phyloP scores from a whole-genome alignment of 1,140 invertebrate species.

The Drosophila murphyi region DNA sequence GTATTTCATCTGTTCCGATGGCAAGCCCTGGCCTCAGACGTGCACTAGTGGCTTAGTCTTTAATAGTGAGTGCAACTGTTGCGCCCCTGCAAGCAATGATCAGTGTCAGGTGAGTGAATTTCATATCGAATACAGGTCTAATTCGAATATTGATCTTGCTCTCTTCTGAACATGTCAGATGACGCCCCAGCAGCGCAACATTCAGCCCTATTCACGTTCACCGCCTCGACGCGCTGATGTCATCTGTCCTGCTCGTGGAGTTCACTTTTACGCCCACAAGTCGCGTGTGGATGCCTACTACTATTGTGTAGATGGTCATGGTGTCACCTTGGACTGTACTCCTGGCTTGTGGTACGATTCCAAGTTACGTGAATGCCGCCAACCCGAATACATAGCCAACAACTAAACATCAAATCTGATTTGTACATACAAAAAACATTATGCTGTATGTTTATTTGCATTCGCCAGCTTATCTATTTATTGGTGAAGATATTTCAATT shows the following conservation, averaged over 20 bases:
- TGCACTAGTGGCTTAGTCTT: conserved; percentile 60
- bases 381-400: conserved; percentile 31
- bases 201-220: conserved; percentile 58
- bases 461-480: no score
- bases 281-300: conserved; percentile 64
- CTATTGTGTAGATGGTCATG: conserved; percentile 70
- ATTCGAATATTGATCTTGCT: background rate
- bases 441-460: background rate
- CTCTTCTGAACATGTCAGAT: conserved; percentile 22
- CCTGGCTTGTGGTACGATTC: conserved; percentile 69
- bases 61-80: conserved; percentile 57
- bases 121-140: background rate
- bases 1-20: conserved; percentile 72
- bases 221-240: conserved; percentile 72
- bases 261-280: conserved; percentile 65
- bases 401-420: background rate
- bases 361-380: conserved; percentile 62
- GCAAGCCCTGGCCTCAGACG: conserved; percentile 50
- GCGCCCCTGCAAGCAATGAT: conserved; percentile 58
- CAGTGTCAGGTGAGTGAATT: conserved; percentile 55
- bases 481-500: background rate
- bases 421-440: background rate
- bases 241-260: conserved; percentile 55
- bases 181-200: conserved; percentile 51
- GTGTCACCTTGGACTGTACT: conserved; percentile 72